Conservation (phyloP, 2,888 invertebrate genomes). For the Hymenopus coronatus region DNA sequence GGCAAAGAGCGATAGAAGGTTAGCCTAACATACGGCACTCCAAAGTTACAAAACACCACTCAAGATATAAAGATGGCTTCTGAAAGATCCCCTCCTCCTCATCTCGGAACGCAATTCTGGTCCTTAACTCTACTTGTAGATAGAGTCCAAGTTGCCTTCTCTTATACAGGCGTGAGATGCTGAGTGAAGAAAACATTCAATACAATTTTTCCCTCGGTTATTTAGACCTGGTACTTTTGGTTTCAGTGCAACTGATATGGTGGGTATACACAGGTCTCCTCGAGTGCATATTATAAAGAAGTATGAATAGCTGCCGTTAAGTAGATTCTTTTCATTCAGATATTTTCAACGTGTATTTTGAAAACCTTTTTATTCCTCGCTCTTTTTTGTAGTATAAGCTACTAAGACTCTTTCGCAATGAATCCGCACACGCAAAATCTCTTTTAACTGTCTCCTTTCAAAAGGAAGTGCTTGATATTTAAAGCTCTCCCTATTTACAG, state of each 20-base stretch:
- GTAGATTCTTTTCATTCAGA: background rate
- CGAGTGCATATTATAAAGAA: background rate
- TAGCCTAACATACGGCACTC: background rate
- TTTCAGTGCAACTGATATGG: background rate
- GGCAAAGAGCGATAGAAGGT: background rate
- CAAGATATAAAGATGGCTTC: conserved; percentile 21
- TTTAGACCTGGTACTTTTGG: background rate
- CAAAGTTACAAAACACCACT: conserved; percentile 22
- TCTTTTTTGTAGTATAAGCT: background rate
- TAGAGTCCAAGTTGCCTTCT: background rate
- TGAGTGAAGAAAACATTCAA: background rate
- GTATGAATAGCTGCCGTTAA: background rate
- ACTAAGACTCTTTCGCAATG: background rate
- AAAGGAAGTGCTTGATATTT: background rate
- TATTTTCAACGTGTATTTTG: background rate
- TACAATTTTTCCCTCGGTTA: background rate
- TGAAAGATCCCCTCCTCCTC: background rate
- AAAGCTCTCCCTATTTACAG: background rate
- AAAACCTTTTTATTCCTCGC: background rate
- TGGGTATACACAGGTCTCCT: background rate
- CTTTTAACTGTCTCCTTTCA: background rate
- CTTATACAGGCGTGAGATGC: background rate
- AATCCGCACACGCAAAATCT: background rate
- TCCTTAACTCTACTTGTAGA: background rate
- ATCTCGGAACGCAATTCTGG: background rate